Base-by-base conservation (phyloP, 2,888 invertebrate genomes). In the Oxytorus armatus region DNA sequence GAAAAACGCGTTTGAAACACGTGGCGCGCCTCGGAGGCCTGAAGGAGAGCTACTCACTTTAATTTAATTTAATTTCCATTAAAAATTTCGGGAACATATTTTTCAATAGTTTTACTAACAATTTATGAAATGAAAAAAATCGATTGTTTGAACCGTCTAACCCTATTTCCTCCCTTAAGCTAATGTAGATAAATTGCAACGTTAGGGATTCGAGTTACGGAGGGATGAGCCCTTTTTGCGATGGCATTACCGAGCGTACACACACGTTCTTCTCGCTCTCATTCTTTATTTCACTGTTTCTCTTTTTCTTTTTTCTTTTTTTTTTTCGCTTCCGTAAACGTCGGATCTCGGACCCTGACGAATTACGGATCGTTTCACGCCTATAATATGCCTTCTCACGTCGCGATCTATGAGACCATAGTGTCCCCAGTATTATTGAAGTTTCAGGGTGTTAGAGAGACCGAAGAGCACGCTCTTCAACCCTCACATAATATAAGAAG, bases 361-460 rank as follows among this genome's bases (percentile, higher is more conserved):
- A 91, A 90, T 90, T 89, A 90, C 90, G 90, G 90, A 89, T 91
- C 90, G 89, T 91, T 91, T 91, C 91, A 91, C 91, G 90, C 89
- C 88, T 87, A 87, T 90, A 88, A 89, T 90, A 90, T 90, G 91
- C 91, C 88, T 87, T 85, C 90, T 89, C 91, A 89, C 90, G 89
- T 89, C 86, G 86, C 81, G 84, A 84, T 86, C 73, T 51, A 69
- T 73, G 65, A 69, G 47, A 63, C 63, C 68, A 53, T 47, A 47
- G 36, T 77, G 55, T 61, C 55, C 59, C 69, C 55, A 25, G 57
- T 61, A 76, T 76, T 76, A 76, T 79, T 72, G 42, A 66, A 70
- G 76, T 59, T 25, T 29, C 25, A 25, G 57, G 65, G 10, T 33
- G 36, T 39, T 14, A 51, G 42, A 59, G 53, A 63, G 51, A 42